These are phyloP conservation scores for Isoperla grammatica DNA, from an alignment of 2,888 invertebrate species.

Conservation along the genomic window DNA sequence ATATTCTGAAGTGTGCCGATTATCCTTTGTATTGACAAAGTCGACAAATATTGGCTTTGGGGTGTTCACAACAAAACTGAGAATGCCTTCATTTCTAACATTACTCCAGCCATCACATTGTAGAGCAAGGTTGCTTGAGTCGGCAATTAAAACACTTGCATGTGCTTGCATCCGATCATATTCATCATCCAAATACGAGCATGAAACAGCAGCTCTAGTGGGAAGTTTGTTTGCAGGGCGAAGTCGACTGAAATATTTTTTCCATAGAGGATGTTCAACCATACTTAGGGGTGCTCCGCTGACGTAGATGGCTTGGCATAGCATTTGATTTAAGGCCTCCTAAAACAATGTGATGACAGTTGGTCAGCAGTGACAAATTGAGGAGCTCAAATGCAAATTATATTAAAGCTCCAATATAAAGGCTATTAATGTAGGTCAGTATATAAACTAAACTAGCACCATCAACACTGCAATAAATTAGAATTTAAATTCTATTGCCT, in stretches of 20 bases:
- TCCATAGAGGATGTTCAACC: background rate
- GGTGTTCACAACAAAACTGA: slow-evolving; percentile 28
- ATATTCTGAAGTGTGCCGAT: slow-evolving; percentile 28
- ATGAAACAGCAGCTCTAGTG: background rate
- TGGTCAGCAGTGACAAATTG: too few species aligned
- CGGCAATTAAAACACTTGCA: background rate
- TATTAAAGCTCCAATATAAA: too few species aligned
- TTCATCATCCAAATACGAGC: background rate
- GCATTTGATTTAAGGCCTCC: slow-evolving; percentile 3
- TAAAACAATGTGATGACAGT: too few species aligned
- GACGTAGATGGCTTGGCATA: background rate
- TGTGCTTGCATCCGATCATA: background rate
- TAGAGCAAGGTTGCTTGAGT: background rate
- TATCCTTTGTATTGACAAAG: slow-evolving; percentile 25
- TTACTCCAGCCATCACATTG: slow-evolving; percentile 3
- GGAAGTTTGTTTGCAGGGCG: background rate
- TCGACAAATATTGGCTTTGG: slow-evolving; percentile 30
- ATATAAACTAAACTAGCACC: too few species aligned
- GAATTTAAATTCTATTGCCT: too few species aligned
- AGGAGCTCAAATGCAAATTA: too few species aligned
- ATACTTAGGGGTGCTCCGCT: background rate
- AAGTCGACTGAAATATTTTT: background rate
- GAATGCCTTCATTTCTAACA: slow-evolving; percentile 28
- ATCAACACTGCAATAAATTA: too few species aligned
- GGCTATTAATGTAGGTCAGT: too few species aligned